Evolutionary conservation across 2,797 vertebrate genomes (phyloP), one percentile per base, ranked within the genome.

Genomic region (Centropyge bicolor): DNA sequence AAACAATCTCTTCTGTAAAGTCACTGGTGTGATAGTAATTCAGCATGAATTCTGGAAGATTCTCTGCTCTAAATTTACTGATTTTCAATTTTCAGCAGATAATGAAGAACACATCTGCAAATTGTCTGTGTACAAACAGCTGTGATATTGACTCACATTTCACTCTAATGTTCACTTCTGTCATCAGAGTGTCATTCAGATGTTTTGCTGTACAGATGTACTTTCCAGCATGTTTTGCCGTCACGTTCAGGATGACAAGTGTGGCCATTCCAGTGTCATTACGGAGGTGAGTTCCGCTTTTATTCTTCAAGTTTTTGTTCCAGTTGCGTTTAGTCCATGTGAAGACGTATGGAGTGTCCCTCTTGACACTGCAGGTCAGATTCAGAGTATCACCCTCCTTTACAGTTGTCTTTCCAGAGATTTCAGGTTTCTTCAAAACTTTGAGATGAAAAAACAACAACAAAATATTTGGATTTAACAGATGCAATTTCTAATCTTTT

Each of bases 131-230:
- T 38, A 57, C 19, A 5, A n/a, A 38, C 10, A 38, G 17, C 27
- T 31, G 27, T 14, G 14, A 48, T 19, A 17, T 46, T 1, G 22
- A 49, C 80, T 87, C 54, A 85, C 82, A 0, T 19, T 3, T 67
- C 11, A 82, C 57, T 4, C 14, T 22, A 7, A 78, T 8, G 2
- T 36, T 41, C 3, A 67, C 61, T 24, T 22, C 12, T 0, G 20
- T 3, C 11, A 8, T 70, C 35, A 13, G 17, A 17, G 8, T 48
- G 6, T 20, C 13, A 3, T 46, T 48, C 16, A 2, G 16, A 10
- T 73, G 61, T 45, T 43, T 4, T n/a, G 17, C 81, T n/a, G 2
- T 24, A 48, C 83, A 88, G 43, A 8, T 12, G 24, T 84, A 88
- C 51, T 9, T 24, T 61, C 72, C 72, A 9, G n/a, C n/a, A 35